These are phyloP conservation scores for Drosophila kambysellisi DNA, from an alignment of 2,888 invertebrate genomes.

Conservation along the genomic window DNA sequence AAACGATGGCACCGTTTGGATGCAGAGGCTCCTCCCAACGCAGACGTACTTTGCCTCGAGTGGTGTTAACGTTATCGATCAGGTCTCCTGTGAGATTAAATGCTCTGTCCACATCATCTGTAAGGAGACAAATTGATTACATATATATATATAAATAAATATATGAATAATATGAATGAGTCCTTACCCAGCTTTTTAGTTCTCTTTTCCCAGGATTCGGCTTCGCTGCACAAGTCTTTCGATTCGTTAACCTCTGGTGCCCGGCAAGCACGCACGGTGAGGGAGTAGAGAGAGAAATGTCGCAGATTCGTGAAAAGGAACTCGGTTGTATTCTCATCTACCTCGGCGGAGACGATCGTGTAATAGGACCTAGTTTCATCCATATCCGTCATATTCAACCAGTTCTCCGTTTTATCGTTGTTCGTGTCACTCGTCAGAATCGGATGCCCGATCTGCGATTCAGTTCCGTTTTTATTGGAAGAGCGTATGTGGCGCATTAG, in stretches of 20 bases:
- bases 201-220: conserved; percentile 85
- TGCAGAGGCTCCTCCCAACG: conserved; percentile 92
- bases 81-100: conserved; percentile 85
- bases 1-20: conserved; percentile 95
- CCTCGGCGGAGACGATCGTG: conserved; percentile 60
- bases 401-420: conserved; percentile 3
- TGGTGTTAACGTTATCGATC: conserved; percentile 83
- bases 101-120: conserved; percentile 90
- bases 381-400: conserved; percentile 78
- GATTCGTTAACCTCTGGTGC: conserved; percentile 72
- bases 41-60: conserved; percentile 88
- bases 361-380: conserved; percentile 56
- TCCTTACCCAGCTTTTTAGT: conserved; percentile 85
- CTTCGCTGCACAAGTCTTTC: conserved; percentile 86
- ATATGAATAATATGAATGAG: not conserved
- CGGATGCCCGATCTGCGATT: not conserved
- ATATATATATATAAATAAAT: not conserved
- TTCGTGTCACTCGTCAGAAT: not conserved
- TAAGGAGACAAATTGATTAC: conserved; percentile 3
- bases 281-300: conserved; percentile 92
- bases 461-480: not conserved
- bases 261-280: conserved; percentile 92
- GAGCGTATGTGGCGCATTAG: conserved; percentile 75
- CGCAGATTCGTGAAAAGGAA: conserved; percentile 88
- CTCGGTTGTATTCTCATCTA: conserved; percentile 82